Percentiles rank a stretch among this genome's conserved stretches.
phyloP scores from a whole-genome alignment of 2,113 vertebrate genomes.

The Rutilus rutilus region DNA sequence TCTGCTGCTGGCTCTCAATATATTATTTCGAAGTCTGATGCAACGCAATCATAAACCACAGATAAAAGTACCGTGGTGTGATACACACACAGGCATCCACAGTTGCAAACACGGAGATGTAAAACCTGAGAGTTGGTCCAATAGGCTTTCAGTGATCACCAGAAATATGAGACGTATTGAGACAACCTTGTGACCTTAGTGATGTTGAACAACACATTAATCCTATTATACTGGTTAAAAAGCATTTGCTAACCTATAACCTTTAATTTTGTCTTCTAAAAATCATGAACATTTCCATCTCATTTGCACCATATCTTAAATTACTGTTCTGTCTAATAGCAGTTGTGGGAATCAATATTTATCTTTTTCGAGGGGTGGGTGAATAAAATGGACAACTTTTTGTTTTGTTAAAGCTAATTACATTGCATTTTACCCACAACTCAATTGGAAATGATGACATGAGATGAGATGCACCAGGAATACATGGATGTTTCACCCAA shows the following conservation, averaged over 20 bases:
- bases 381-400: neutral
- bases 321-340: neutral
- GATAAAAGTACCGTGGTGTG: conserved; percentile 50
- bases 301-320: neutral
- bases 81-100: neutral
- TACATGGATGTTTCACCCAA: neutral
- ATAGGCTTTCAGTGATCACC: neutral
- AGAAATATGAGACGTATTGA: neutral
- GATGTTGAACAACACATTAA: neutral
- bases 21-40: conserved; percentile 69
- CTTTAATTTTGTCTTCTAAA: no score
- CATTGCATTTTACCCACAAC: neutral
- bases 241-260: neutral
- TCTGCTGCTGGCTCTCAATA: conserved; percentile 59
- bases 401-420: neutral
- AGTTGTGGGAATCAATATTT: neutral
- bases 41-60: conserved; percentile 60
- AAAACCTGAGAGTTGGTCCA: neutral
- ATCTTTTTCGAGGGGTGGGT: neutral
- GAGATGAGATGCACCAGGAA: neutral
- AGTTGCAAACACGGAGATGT: conserved; percentile 35
- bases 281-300: neutral
- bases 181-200: neutral
- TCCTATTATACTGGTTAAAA: neutral
- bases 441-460: neutral